These are phyloP conservation scores for Gasterosteus nipponicus DNA, from an alignment of 2,113 vertebrate species.

Conservation along the genomic window DNA sequence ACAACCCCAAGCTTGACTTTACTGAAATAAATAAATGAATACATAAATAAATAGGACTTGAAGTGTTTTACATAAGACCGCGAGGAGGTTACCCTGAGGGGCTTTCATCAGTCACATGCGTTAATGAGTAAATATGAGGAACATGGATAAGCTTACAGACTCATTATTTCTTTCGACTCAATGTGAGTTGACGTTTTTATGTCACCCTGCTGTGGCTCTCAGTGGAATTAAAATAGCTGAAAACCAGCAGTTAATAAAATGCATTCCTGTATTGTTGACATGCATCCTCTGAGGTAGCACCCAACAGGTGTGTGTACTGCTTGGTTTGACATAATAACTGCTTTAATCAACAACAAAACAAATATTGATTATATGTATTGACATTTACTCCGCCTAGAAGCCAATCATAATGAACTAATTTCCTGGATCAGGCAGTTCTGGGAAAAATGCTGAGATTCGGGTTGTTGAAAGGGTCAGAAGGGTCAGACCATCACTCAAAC, in stretches of 20 bases:
- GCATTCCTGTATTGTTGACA: background rate
- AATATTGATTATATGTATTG: constrained; percentile 55
- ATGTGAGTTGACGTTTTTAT: constrained; percentile 17
- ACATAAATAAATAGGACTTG: constrained; percentile 19
- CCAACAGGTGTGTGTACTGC: constrained; percentile 5
- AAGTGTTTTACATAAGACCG: constrained; percentile 21
- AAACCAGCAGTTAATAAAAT: constrained; percentile 5
- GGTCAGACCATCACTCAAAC: constrained; percentile 45
- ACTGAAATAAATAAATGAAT: constrained; percentile 13
- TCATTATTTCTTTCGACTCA: background rate
- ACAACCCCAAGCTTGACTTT: constrained; percentile 9
- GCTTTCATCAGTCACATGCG: constrained; percentile 18
- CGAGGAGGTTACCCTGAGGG: constrained; percentile 18
- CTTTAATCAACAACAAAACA: constrained; percentile 17
- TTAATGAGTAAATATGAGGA: constrained; percentile 44
- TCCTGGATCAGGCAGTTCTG: constrained; percentile 38
- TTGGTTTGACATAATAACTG: constrained; percentile 7
- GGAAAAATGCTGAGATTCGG: constrained; percentile 54
- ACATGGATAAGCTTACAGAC: background rate
- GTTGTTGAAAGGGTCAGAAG: constrained; percentile 40
- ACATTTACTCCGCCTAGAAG: constrained; percentile 35
- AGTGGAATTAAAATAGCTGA: constrained; percentile 6
- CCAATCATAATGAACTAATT: constrained; percentile 58
- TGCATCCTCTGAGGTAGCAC: constrained; percentile 15
- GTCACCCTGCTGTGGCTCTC: background rate